Evolutionary conservation across 1,140 invertebrate genomes (phyloP), one percentile per base, ranked within the genome.

Genomic region (Macrobrachium rosenbergii): DNA sequence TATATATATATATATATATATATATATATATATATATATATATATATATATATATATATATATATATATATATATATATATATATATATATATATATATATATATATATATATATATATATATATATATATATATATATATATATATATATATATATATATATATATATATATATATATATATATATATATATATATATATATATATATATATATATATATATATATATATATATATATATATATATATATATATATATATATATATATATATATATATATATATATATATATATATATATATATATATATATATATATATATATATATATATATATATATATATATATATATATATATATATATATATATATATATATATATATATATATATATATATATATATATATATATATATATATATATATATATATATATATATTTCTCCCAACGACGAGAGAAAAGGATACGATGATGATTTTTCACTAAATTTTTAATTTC

Each of bases 1-100:
- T 67, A 67, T 67, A 67, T 67, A 67, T 67, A 67, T 67, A 67
- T 67, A 67, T 67, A 67, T 67, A 67, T 67, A 67, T 67, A 67
- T 67, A 67, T 67, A 67, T 67, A 67, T 67, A 67, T 67, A 67
- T 14, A 67, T 67, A 67, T 14, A 67, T 67, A 67, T 67, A 67
- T 67, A 67, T 67, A 67, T 67, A 67, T 67, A 67, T 67, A 67
- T 67, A 67, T 67, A 67, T 67, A 67, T 67, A 67, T 67, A 67
- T 23, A 67, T 67, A 14, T 67, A 14, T 23, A 14, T 67, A 14
- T 67, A 67, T 67, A 67, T 67, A 67, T 67, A 67, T 67, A 67
- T 67, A 67, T 67, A 67, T 67, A 23, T 67, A 67, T 67, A 67
- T 67, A 67, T 67, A 67, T 67, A 67, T 67, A 67, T 67, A 14